Evolutionary conservation across 2,888 invertebrate species (phyloP).

Genomic region (Lasioglossum vierecki): DNA sequence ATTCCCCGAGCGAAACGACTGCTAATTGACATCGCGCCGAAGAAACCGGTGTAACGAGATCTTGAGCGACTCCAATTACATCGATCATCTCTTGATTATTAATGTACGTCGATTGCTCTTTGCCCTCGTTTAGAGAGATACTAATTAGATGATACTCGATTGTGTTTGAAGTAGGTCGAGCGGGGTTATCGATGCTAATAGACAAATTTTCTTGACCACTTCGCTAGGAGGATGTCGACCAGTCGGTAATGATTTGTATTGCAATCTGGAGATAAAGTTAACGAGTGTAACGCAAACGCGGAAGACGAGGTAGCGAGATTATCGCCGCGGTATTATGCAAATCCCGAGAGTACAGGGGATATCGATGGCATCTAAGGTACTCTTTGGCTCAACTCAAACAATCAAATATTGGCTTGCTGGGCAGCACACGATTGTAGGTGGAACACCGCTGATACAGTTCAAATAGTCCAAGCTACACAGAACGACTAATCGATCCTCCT

Average conservation of each 20-base stretch:
- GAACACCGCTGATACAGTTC: conserved; percentile 53
- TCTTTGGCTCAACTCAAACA: conserved; percentile 50
- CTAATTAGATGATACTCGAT: not conserved
- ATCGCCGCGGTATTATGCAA: conserved; percentile 6
- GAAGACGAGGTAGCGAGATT: not conserved
- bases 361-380: conserved; percentile 40
- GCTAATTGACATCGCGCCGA: conserved; percentile 3
- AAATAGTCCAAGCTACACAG: conserved; percentile 55
- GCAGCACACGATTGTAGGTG: conserved; percentile 41
- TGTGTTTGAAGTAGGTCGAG: not conserved
- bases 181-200: not conserved
- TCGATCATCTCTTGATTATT: not conserved
- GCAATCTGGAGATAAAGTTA: not conserved
- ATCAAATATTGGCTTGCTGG: conserved; percentile 50
- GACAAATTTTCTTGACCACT: not conserved
- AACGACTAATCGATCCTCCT: conserved; percentile 42
- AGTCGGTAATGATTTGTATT: not conserved
- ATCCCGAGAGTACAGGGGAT: conserved; percentile 7
- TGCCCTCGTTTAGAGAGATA: too few relatives aligned
- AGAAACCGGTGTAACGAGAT: not conserved
- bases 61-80: conserved; percentile 10
- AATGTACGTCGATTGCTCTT: not conserved
- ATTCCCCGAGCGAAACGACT: not conserved
- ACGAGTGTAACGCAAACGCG: not conserved
- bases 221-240: not conserved